These are phyloP conservation scores for Halocynthia roretzi DNA, from an alignment of 23 tunicate genomes.

Conservation along the genomic window DNA sequence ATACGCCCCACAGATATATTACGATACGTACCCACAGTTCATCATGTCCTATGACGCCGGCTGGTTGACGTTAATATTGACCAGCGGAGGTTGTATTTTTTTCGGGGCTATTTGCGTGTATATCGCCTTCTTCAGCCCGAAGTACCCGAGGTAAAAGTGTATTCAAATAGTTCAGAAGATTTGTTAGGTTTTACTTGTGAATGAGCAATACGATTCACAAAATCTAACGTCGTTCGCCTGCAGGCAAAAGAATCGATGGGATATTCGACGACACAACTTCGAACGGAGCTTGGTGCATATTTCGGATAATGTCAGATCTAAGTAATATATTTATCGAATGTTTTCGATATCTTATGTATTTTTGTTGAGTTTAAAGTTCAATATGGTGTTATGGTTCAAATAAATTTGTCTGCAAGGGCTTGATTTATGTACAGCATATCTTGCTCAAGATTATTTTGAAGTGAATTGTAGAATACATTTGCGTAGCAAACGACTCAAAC, in stretches of 20 bases:
- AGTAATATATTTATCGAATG: no score
- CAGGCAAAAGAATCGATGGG: conserved; percentile 21
- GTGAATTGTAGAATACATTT: no score
- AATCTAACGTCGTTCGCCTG: neutral
- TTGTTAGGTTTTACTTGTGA: neutral
- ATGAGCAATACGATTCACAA: no score
- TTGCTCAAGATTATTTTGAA: no score
- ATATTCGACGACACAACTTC: conserved; percentile 15
- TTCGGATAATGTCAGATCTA: no score
- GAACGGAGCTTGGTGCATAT: conserved; percentile 6
- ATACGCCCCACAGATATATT: conserved; percentile 27
- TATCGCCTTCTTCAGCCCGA: conserved; percentile 39
- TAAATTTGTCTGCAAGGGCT: no score
- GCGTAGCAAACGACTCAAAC: no score
- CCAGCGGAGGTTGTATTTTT: neutral
- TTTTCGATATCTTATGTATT: no score
- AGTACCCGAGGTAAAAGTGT: conserved; percentile 47
- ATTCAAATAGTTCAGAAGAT: neutral
- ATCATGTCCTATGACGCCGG: conserved; percentile 12
- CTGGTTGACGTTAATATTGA: conserved; percentile 5
- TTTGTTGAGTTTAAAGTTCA: no score
- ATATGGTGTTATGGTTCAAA: no score
- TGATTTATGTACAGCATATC: no score
- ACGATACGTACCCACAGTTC: conserved; percentile 26
- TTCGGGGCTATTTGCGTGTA: conserved; percentile 26